These are phyloP conservation scores for Thamnaconus septentrionalis DNA, from an alignment of 2,113 vertebrate genomes.

Conservation along the genomic window DNA sequence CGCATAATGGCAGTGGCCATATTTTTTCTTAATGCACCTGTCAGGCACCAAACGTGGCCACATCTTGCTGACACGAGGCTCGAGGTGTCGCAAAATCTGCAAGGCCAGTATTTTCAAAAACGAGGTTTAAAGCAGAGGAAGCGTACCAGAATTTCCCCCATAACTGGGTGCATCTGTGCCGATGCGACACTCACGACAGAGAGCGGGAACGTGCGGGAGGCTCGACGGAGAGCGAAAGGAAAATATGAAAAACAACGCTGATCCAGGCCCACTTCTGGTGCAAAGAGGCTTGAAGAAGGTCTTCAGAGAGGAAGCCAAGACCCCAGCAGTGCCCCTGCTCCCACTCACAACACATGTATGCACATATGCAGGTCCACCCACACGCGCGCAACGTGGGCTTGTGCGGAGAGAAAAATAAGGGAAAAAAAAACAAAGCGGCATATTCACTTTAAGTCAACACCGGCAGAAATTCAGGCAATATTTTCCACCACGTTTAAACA, in stretches of 20 bases:
- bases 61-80: constrained; percentile 11
- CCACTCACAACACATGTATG: constrained; percentile 61
- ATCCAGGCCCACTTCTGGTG: not conserved
- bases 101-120: not conserved
- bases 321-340: constrained; percentile 51
- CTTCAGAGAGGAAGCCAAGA: constrained; percentile 54
- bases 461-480: not conserved
- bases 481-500: not conserved
- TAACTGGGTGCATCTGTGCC: not conserved
- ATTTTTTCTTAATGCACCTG: constrained; percentile 40
- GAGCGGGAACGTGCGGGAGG: not conserved
- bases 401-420: not conserved
- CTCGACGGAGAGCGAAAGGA: not conserved
- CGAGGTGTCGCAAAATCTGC: not conserved
- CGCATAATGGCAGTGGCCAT: constrained; percentile 31
- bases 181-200: too few relatives aligned
- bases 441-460: constrained; percentile 1
- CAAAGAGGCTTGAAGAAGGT: constrained; percentile 49
- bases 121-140: not conserved
- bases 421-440: not conserved
- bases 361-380: constrained; percentile 57
- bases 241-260: too few relatives aligned
- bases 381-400: constrained; percentile 28
- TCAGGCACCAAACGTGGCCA: constrained; percentile 35
- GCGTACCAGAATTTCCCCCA: not conserved